Conservation (phyloP, 2,888 invertebrate genomes). For the Cheilosia vernalis region DNA sequence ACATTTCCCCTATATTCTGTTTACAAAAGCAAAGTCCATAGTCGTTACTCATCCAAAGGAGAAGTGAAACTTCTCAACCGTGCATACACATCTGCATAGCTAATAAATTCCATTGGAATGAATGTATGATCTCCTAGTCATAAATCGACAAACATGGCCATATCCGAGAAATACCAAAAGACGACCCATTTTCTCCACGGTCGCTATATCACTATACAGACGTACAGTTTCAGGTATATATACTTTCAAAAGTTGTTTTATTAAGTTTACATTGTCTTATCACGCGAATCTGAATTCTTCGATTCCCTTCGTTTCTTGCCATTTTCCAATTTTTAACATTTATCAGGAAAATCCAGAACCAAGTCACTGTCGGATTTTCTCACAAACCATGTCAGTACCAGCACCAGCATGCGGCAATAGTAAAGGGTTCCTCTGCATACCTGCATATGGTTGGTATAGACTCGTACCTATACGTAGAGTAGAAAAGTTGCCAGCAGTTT, state of each 20-base stretch:
- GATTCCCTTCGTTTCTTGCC: conserved; percentile 70
- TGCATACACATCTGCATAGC: conserved; percentile 49
- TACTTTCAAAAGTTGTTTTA: conserved; percentile 60
- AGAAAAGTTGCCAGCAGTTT: conserved; percentile 60
- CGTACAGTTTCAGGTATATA: neutral
- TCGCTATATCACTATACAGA: neutral
- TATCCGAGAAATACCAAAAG: conserved; percentile 28
- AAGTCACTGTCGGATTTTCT: conserved; percentile 52
- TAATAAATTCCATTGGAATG: conserved; percentile 60
- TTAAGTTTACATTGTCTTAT: conserved; percentile 73
- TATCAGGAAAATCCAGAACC: conserved; percentile 64
- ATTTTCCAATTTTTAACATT: conserved; percentile 67
- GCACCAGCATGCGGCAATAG: conserved; percentile 27
- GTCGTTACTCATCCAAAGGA: conserved; percentile 10
- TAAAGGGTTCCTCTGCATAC: conserved; percentile 38
- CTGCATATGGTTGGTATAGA: neutral
- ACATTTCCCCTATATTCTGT: neutral
- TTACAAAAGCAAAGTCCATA: neutral
- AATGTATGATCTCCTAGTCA: conserved; percentile 54
- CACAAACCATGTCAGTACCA: conserved; percentile 41
- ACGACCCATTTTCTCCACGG: conserved; percentile 9
- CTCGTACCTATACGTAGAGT: neutral
- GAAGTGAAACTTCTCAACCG: conserved; percentile 39
- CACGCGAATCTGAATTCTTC: conserved; percentile 73
- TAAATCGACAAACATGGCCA: conserved; percentile 60